phyloP scores from a whole-genome alignment of 2,888 invertebrate genomes.

The Acanthosepion esculentum region DNA sequence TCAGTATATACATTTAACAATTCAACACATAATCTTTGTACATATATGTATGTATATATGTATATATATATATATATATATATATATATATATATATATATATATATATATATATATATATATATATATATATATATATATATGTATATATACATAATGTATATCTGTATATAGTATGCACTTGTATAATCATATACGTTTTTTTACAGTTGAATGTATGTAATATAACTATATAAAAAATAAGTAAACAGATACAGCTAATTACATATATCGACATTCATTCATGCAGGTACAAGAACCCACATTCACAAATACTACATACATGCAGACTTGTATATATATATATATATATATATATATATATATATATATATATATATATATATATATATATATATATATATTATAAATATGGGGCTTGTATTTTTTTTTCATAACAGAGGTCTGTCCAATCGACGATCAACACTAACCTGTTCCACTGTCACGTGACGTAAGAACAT shows the following conservation, averaged over 20 bases:
- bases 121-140: slow-evolving; percentile 39
- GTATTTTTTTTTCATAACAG: not conserved
- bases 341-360: slow-evolving; percentile 35
- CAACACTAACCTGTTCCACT: not conserved
- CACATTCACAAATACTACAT: not conserved
- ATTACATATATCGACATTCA: not conserved
- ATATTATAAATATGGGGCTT: not conserved
- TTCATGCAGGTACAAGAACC: not conserved
- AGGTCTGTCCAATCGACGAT: not conserved
- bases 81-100: slow-evolving; percentile 40
- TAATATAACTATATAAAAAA: too few relatives aligned
- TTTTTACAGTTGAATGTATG: too few relatives aligned
- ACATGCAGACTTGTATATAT: not conserved
- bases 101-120: not conserved
- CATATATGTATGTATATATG: not conserved
- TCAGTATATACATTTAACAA: too few relatives aligned
- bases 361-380: slow-evolving; percentile 44
- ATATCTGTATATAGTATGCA: too few relatives aligned
- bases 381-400: not conserved
- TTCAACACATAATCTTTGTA: not conserved
- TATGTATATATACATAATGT: not conserved
- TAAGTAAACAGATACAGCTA: too few relatives aligned
- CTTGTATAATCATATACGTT: too few relatives aligned
- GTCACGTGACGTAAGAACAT: slow-evolving; percentile 33
- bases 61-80: not conserved